Evolutionary conservation across 1,140 invertebrate species (phyloP), one percentile per base, ranked within the genome.

Genomic region (Drosophila athabasca): DNA sequence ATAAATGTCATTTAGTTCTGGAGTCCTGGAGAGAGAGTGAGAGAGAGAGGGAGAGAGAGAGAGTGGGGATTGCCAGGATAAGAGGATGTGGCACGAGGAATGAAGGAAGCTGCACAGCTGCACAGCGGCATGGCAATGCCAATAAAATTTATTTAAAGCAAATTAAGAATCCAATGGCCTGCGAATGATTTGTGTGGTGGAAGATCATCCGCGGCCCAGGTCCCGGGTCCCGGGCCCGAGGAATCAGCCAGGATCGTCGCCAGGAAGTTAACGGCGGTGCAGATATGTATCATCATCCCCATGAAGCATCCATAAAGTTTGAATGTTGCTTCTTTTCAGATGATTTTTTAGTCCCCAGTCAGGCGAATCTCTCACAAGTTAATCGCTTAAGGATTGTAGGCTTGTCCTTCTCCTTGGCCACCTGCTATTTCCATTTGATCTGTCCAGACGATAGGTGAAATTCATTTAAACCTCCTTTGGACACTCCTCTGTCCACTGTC

Each of bases 101-200:
- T 35, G 17, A 29, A 53, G 31, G 49, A 50, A 22, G 15, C 31
- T 19, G 11, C 49, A 46, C 45, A 41, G 31, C 69, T 49, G 67
- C 67, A 53, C 79, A 69, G 79, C 60, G 77, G 68, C 79, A 75
- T 70, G 50, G 61, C 79, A 67, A 79, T 76, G 58, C 57, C 80
- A 83, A 79, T 79, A 79, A 84, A 76, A 84, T 84, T 83, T 83
- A 84, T 83, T 83, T 84, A 79, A 83, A 83, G 77, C 65, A 84
- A 83, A 83, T 83, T 83, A 83, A 67, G 64, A 61, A 65, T 58
- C 57, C 74, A 71, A 82, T 66, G 79, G 79, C 68, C 79, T 78
- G 74, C 58, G 70, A 75, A 75, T 75, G 71, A 76, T 76, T 76
- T 76, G 74, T 76, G 71, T 68, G 44, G 17, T 44, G 22, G 57